Conservation (phyloP, 2,888 invertebrate genomes). For the Balanococcus diminutus region DNA sequence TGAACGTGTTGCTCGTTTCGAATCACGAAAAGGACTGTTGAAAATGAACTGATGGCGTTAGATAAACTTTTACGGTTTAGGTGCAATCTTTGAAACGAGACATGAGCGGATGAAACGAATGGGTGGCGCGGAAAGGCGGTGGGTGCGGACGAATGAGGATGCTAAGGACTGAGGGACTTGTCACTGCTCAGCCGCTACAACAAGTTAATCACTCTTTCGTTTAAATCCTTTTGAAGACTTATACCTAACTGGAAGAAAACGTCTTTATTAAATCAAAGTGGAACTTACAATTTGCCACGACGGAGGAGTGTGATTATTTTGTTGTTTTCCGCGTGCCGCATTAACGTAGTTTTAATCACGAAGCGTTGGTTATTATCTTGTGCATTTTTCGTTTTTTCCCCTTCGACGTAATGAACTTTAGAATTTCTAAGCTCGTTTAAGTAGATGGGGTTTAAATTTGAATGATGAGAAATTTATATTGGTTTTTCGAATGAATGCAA, state of each 20-base stretch:
- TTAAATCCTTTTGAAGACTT: constrained; percentile 51
- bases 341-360: constrained; percentile 4
- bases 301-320: neutral
- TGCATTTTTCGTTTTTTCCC: neutral
- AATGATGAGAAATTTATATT: too few species aligned
- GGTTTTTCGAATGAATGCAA: too few species aligned
- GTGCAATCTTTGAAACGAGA: constrained; percentile 38
- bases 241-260: constrained; percentile 47
- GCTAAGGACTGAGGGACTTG: constrained; percentile 45
- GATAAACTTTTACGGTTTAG: constrained; percentile 34
- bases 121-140: neutral
- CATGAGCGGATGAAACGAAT: constrained; percentile 18
- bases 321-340: constrained; percentile 22
- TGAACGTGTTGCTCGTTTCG: constrained; percentile 43
- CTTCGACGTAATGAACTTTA: too few species aligned
- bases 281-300: constrained; percentile 43
- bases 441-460: too few species aligned
- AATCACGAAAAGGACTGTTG: constrained; percentile 52
- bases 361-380: neutral
- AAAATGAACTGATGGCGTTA: constrained; percentile 50
- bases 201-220: constrained; percentile 53
- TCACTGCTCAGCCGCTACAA: constrained; percentile 53
- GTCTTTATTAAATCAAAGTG: constrained; percentile 54
- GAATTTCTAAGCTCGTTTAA: too few species aligned
- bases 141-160: constrained; percentile 2